Evolutionary conservation across 2,113 vertebrate species (phyloP).

Genomic region (Melospiza melodia): DNA sequence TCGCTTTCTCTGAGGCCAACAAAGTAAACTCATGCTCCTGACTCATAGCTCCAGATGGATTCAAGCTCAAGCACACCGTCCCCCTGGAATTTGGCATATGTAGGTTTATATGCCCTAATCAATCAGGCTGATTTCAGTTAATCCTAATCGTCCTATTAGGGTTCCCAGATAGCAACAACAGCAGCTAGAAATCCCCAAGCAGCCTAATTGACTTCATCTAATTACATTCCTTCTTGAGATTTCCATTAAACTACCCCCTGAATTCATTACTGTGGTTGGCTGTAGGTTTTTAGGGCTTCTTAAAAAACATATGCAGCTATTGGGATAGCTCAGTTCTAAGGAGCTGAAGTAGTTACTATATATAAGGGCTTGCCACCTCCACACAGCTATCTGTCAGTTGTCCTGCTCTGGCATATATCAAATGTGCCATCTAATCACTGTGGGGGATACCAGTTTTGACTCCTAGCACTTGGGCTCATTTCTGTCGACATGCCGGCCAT

Average conservation of each 20-base stretch:
- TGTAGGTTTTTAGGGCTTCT: slow-evolving; percentile 43
- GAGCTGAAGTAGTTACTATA: background rate
- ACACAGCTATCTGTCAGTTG: slow-evolving; percentile 4
- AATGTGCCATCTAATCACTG: slow-evolving; percentile 25
- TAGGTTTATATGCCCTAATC: slow-evolving; percentile 64
- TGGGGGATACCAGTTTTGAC: slow-evolving; percentile 38
- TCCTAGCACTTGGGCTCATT: slow-evolving; percentile 32
- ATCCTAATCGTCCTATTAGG: slow-evolving; percentile 77
- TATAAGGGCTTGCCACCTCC: slow-evolving; percentile 11
- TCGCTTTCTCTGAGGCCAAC: slow-evolving; percentile 37
- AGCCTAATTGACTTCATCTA: slow-evolving; percentile 75
- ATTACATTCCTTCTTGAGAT: slow-evolving; percentile 73
- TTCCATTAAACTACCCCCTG: slow-evolving; percentile 67
- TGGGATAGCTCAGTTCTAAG: background rate
- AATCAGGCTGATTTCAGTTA: slow-evolving; percentile 75
- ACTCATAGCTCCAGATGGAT: slow-evolving; percentile 66
- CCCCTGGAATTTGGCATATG: slow-evolving; percentile 46
- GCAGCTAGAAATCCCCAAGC: slow-evolving; percentile 72
- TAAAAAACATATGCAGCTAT: background rate
- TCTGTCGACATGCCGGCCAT: background rate
- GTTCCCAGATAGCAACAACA: slow-evolving; percentile 68
- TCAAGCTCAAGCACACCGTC: slow-evolving; percentile 38
- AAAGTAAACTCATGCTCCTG: slow-evolving; percentile 50
- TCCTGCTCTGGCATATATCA: slow-evolving; percentile 22
- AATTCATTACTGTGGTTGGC: slow-evolving; percentile 48